Evolutionary conservation across 2,113 vertebrate species (phyloP).

Genomic region (Spilogale gracilis): DNA sequence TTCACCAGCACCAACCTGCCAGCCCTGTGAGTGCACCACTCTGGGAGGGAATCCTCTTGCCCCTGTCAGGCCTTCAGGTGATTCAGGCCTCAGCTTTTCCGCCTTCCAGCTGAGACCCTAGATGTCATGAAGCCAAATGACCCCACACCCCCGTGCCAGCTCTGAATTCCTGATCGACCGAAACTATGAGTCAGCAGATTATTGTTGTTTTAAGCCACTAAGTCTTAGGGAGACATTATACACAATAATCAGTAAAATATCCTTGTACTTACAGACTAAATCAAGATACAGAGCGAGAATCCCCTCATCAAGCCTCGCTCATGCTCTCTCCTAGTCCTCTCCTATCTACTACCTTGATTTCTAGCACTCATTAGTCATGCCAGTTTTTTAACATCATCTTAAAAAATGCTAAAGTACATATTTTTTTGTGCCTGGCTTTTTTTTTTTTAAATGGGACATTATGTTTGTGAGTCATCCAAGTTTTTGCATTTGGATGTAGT

Average conservation of each 20-base stretch:
- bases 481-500: neutral
- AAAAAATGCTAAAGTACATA: neutral
- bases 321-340: neutral
- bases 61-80: neutral
- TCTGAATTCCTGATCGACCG: neutral
- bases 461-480: neutral
- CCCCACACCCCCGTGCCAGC: no score
- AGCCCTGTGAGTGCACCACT: rapidly evolving
- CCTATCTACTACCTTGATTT: neutral
- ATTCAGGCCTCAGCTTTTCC: neutral
- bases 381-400: neutral
- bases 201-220: neutral
- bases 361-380: neutral
- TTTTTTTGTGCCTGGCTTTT: neutral
- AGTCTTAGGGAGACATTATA: neutral
- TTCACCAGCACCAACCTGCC: neutral
- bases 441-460: neutral
- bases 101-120: neutral
- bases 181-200: neutral
- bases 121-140: neutral
- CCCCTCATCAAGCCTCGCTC: neutral
- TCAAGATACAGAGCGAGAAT: neutral
- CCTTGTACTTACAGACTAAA: neutral
- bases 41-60: neutral
- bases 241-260: neutral